Evolutionary conservation across 2,888 invertebrate genomes (phyloP), one percentile per base, ranked within the genome.

Genomic region (Resseliella maxima): DNA sequence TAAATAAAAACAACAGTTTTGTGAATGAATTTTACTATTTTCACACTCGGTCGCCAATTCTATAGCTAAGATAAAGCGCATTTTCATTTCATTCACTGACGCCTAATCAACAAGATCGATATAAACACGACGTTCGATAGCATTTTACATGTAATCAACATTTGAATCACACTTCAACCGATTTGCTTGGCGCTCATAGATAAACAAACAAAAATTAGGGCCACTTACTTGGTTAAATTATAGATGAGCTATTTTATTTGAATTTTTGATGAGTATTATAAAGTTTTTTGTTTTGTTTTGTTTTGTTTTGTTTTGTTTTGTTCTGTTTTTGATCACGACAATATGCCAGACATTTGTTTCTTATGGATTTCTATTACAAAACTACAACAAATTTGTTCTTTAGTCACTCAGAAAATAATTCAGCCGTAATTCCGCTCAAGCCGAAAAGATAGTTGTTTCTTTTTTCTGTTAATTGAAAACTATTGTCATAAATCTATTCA

Each of bases 241-340:
- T 72, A 72, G 72, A 72, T 35, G 35, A 31, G 59, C 59, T 59
- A 24, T n/a, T 59, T 59, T 59, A 24, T 72, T 72, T 72, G 72
- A 72, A 72, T 72, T 72, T 72, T 72, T 35, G 72, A 72, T 72
- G 72, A 72, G 72, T 72, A 72, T 72, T 72, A 31, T 15, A 72
- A 72, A 31, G 72, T 72, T 12, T 31, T 72, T 59, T 15, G 12
- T 72, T 72, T 35, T 31, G 31, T 5, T 72, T 15, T 59, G 18
- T 50, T 2, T 27, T 15, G 12, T 72, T 72, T 35, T 31, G 31
- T 5, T 72, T 15, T 59, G 18, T 50, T 2, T 50, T 18, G 2
- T 18, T 21, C 21, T 50, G 10, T 50, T 10, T 50, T 10, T 50
- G 50, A 3, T 10, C 15, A 3, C 15, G 21, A 12, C 2, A 12